Evolutionary conservation across 2,113 vertebrate species (phyloP), one percentile per base, ranked within the genome.

Genomic region (Conger conger): DNA sequence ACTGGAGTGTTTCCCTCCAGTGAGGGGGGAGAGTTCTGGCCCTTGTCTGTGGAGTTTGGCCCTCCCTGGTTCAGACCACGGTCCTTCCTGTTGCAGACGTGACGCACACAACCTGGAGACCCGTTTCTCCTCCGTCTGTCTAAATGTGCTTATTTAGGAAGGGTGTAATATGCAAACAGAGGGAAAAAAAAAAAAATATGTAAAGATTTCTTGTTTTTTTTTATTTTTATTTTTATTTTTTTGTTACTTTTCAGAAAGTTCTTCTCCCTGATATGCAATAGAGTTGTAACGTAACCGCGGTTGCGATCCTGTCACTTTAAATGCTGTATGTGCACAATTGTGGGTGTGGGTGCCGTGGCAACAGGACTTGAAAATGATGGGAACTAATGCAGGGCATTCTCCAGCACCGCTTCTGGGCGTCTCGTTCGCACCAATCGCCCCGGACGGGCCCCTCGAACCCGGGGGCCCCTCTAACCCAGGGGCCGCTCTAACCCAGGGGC

Each of bases 291-390:
- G 92, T 93, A 94, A 93, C 91, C 88, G 89, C 89, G 89, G 92
- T 93, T 92, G 88, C 91, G 91, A 90, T 92, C 92, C 89, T 91
- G 94, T 94, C 94, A 95, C 93, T 96, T 95, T 94, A 95, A 63
- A 93, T 94, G 94, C 94, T 94, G 90, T 93, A 91, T 85, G 92
- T 95, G 94, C 95, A 94, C 92, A 92, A 92, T 86, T 87, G 91
- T 92, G 91, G 90, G 92, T 90, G 91, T 88, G 89, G 90, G 88
- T 87, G 87, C 88, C 80, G 86, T 92, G 91, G 90, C 92, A 91
- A 92, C 93, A 87, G 91, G 89, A 94, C 90, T 92, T 93, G 92
- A 94, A 92, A 91, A 91, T 92, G 92, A 94, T 93, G 92, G 90
- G 91, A 92, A 90, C 90, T 93, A 93, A 94, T 91, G 92, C 91